Conservation (phyloP, 1,140 invertebrate species). For the Anagrus nilaparvatae region DNA sequence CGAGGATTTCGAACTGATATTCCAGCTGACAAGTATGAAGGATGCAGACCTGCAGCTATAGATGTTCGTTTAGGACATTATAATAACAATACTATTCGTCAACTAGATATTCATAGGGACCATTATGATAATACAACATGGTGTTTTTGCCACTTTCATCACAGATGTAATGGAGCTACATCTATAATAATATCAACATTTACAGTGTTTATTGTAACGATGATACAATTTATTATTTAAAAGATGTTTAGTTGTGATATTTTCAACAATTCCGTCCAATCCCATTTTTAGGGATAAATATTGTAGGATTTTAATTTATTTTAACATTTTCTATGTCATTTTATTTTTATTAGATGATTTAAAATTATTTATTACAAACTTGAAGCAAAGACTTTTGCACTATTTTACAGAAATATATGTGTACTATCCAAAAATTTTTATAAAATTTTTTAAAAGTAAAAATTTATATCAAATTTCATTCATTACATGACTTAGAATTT, state of each 20-base stretch:
- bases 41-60: slow-evolving; percentile 68
- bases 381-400: too few species aligned
- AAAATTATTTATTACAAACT: too few species aligned
- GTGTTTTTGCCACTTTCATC: slow-evolving; percentile 86
- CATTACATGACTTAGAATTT: too few species aligned
- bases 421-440: too few species aligned
- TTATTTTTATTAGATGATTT: too few species aligned
- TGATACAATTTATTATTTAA: slow-evolving; percentile 12
- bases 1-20: slow-evolving; percentile 70
- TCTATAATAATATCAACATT: slow-evolving; percentile 21
- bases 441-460: too few species aligned
- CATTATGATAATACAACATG: slow-evolving; percentile 76
- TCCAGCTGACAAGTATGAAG: slow-evolving; percentile 86
- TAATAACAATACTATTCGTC: slow-evolving; percentile 77
- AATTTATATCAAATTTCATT: too few species aligned
- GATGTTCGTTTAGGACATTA: slow-evolving; percentile 75
- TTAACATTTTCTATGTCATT: too few species aligned
- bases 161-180: slow-evolving; percentile 64
- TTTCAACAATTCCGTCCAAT: slow-evolving; percentile 8
- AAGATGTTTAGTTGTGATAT: neutral
- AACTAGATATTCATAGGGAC: slow-evolving; percentile 74
- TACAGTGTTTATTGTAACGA: slow-evolving; percentile 10
- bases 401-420: too few species aligned
- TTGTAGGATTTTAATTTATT: too few species aligned
- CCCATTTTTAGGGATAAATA: neutral